Percentiles rank a stretch among this genome's conserved stretches.
phyloP scores from a whole-genome alignment of 2,797 vertebrate genomes.

The Ptychadena robeensis region DNA sequence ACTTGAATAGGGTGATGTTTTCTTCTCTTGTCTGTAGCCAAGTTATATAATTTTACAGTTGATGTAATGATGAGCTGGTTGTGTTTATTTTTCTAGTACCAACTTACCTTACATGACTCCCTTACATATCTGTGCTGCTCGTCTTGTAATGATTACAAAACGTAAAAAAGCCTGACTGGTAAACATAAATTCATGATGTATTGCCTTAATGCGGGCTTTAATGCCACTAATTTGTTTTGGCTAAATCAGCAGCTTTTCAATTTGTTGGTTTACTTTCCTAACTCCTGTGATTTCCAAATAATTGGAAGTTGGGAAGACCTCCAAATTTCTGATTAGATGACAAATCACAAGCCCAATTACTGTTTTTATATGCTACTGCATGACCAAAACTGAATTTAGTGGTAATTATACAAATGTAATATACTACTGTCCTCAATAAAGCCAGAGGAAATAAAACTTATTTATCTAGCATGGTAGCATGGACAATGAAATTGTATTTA shows the following conservation, averaged over 20 bases:
- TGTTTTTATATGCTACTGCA: neutral
- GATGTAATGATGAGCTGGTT: neutral
- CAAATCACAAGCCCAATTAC: slow-evolving; percentile 13
- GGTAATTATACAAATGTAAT: neutral
- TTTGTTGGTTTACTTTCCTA: neutral
- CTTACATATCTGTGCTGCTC: neutral
- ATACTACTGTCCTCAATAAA: neutral
- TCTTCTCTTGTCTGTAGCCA: too few relatives aligned
- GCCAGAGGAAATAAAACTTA: neutral
- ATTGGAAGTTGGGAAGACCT: slow-evolving; percentile 35
- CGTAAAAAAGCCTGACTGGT: neutral
- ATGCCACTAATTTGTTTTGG: slow-evolving; percentile 3
- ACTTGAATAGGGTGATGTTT: too few relatives aligned
- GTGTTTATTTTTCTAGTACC: neutral
- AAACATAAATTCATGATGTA: neutral
- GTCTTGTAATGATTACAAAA: neutral
- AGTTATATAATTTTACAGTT: neutral
- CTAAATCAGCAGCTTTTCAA: slow-evolving; percentile 18
- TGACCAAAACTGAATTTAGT: neutral
- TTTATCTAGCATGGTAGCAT: neutral
- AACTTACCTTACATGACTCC: neutral
- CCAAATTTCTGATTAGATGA: slow-evolving; percentile 26
- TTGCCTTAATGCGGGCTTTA: neutral
- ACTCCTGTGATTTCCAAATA: slow-evolving; percentile 40
- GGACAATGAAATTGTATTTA: too few relatives aligned